phyloP scores from a whole-genome alignment of 2,797 vertebrate genomes.

The Scomberomorus guttatus region DNA sequence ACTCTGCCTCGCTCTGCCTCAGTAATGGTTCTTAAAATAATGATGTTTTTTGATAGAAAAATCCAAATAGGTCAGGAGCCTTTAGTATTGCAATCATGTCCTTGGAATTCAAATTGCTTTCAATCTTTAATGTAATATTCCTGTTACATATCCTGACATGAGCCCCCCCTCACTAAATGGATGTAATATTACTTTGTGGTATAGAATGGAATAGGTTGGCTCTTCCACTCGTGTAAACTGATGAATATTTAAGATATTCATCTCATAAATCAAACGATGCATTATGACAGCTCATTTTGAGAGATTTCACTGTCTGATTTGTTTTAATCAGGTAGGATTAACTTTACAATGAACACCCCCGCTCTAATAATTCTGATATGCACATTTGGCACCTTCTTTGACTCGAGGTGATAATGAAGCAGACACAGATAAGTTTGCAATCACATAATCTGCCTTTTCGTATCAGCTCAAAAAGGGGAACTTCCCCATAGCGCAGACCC shows the following conservation, averaged over 20 bases:
- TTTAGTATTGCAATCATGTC: conserved; percentile 2
- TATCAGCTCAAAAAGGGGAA: conserved; percentile 30
- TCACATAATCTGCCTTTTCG: conserved; percentile 46
- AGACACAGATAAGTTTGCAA: conserved; percentile 42
- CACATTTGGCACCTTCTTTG: conserved; percentile 45
- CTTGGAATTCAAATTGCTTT: conserved; percentile 7
- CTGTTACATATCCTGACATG: conserved; percentile 23
- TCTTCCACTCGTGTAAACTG: conserved; percentile 38
- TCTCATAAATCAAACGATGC: conserved; percentile 70
- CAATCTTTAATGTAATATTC: conserved; percentile 37
- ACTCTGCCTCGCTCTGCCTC: neutral
- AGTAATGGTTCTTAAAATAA: neutral
- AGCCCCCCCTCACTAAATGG: conserved; percentile 33
- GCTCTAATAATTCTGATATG: conserved; percentile 52
- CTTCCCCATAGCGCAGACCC: conserved; percentile 11
- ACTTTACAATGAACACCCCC: conserved; percentile 50
- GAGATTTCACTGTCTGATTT: conserved; percentile 65
- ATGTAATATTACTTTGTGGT: conserved; percentile 33
- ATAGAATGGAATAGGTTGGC: conserved; percentile 27
- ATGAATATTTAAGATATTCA: conserved; percentile 59
- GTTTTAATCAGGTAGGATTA: conserved; percentile 71
- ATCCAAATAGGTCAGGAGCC: neutral
- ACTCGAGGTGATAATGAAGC: conserved; percentile 39
- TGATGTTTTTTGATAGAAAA: neutral
- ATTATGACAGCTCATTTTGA: conserved; percentile 64